Evolutionary conservation across 2,888 invertebrate genomes (phyloP).

Genomic region (Apamea anceps): DNA sequence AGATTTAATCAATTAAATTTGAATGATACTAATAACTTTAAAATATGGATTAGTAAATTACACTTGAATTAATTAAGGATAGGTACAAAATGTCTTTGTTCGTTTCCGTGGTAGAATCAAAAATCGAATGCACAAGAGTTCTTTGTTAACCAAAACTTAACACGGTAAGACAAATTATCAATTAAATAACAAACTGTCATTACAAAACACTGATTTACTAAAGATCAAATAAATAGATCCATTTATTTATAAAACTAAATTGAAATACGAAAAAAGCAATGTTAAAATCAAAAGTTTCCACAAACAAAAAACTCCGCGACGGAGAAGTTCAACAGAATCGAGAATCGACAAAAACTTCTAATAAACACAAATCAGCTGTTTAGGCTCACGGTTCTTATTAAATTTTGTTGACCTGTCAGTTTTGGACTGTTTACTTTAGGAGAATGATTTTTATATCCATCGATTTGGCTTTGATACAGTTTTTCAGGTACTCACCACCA

Average conservation of each 20-base stretch:
- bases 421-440: slow-evolving; percentile 10
- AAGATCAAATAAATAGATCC: slow-evolving; percentile 5
- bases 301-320: slow-evolving; percentile 46
- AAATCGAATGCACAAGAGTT: not conserved
- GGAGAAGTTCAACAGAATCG: slow-evolving; percentile 22
- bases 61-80: not conserved
- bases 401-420: slow-evolving; percentile 42
- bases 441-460: slow-evolving; percentile 28
- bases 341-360: slow-evolving; percentile 53
- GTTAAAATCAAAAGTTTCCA: slow-evolving; percentile 35
- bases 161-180: not conserved
- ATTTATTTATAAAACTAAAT: slow-evolving; percentile 5
- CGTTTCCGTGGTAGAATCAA: not conserved
- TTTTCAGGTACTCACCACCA: slow-evolving; percentile 94
- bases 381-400: slow-evolving; percentile 46
- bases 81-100: slow-evolving; percentile 7
- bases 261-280: not conserved
- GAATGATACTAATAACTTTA: not conserved
- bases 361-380: slow-evolving; percentile 70
- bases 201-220: not conserved
- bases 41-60: not conserved
- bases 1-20: not conserved
- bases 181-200: not conserved
- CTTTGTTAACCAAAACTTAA: slow-evolving; percentile 17
- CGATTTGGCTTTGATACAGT: slow-evolving; percentile 25